Evolutionary conservation across 2,888 invertebrate species (phyloP), one percentile per base, ranked within the genome.

Genomic region (Frankliniella fusca): DNA sequence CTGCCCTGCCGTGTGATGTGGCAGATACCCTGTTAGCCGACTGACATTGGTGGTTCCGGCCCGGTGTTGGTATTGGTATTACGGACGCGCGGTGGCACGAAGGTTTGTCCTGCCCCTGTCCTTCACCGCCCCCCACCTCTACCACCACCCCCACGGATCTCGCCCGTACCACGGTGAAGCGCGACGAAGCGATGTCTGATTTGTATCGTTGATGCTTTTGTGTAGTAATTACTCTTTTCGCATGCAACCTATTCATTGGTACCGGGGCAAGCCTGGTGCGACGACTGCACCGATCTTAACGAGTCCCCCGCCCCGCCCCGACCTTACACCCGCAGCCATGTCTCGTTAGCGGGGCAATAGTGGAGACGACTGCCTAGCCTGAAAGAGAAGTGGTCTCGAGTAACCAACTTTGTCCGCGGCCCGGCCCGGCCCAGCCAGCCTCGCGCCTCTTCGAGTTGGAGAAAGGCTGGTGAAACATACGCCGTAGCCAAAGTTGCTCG

Each of bases 381-480:
- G 15, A 15, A 15, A 61, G 61, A 7, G 61, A 7, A 7, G 61
- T 11, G 70, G 70, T 10, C 70, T 23, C 10, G 23, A 76, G 70
- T 76, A 76, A 76, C 70, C 27, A 76, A 76, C 70, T 76, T 23
- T 76, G 70, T 76, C 27, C 70, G 70, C 70, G 38, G 3, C 38
- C 38, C 38, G 38, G 3, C 38, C 38, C 38, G 38, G 38, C 5
- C 38, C 38, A n/a, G n/a, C n/a, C n/a, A n/a, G 38, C 38, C 38
- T 5, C 38, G 5, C 54, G n/a, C 61, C 23, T 76, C 70, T 27
- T 12, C 70, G 70, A 76, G 70, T 76, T 76, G 70, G 70, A 3
- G 27, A 27, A 76, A 76, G 70, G 27, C 27, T 76, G 70, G 70
- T 76, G 70, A 76, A 76, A 76, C 27, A 76, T 76, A 76, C 70